Evolutionary conservation across 37 sponge, comb jelly and placozoan species (phyloP), one percentile per base, ranked within the genome.

Genomic region (Haliclona indistincta): DNA sequence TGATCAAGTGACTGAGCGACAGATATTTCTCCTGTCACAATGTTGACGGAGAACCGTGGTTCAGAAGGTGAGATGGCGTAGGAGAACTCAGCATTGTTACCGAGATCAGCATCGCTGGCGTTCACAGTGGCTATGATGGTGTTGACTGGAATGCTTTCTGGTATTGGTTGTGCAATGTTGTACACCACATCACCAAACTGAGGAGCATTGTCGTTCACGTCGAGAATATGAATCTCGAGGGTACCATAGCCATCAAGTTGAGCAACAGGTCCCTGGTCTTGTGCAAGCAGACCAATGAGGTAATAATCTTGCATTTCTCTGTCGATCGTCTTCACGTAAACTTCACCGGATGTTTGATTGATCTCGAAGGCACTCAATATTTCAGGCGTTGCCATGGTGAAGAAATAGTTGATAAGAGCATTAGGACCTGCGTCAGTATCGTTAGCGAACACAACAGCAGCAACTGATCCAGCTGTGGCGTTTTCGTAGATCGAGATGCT

Each of bases 131-230:
- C 30, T 2, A 84, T 58, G 32, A 33, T 13, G 11, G 68, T 71
- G 23, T 53, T 61, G 2, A 81, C 36, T 45, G 64, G 38, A 3
- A 28, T 53, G 52, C 58, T 55, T 38, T 90, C 91, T 33, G 86
- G 75, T 38, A 53, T 28, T 55, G 67, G 67, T 40, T 13, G 40
- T 17, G 43, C 4, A 7, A 22, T 13, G 15, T 11, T 61, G 32
- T 61, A 61, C 11, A 28, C 17, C 19, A 39, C 43, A 32, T 19
- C 37, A 8, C 29, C 43, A 68, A 89, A 80, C 17, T 6, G 32
- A 1, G 90, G 90, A 13, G 29, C 41, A 68, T 80, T 76, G 51
- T 89, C 90, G 35, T 89, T 89, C 1, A 66, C 71, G 20, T 89
- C 90, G 43, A 66, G 28, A 39, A 89, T 70, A 13, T 22, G 43